phyloP scores from a whole-genome alignment of 2,797 vertebrate genomes.

The Distichodus sexfasciatus region DNA sequence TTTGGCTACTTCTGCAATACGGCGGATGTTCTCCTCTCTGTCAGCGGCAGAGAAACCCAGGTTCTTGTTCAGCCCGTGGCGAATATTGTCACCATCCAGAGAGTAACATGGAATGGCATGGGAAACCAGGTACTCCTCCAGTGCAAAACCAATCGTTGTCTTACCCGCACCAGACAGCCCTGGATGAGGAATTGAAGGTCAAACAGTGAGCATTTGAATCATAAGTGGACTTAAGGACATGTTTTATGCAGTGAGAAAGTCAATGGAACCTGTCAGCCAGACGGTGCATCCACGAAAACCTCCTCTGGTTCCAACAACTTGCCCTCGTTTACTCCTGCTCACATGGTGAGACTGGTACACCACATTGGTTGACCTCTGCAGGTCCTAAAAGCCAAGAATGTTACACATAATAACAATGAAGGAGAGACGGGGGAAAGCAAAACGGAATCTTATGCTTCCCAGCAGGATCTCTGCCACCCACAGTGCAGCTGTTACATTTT shows the following conservation, averaged over 20 bases:
- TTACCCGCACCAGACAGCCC: constrained; percentile 97
- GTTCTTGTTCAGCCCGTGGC: constrained; percentile 93
- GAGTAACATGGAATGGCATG: constrained; percentile 95
- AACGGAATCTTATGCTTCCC: not conserved
- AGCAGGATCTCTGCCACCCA: not conserved
- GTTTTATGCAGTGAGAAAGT: not conserved
- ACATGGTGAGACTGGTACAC: constrained; percentile 95
- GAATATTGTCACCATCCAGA: constrained; percentile 94
- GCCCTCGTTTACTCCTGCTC: constrained; percentile 91
- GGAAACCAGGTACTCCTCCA: constrained; percentile 91
- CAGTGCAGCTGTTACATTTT: too few relatives aligned
- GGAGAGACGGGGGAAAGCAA: not conserved
- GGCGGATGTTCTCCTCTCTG: constrained; percentile 94
- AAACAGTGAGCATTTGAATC: too few relatives aligned
- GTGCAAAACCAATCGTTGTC: constrained; percentile 93
- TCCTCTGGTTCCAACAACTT: constrained; percentile 87
- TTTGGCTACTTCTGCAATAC: constrained; percentile 91
- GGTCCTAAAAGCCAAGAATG: constrained; percentile 60
- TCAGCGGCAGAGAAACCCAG: constrained; percentile 86
- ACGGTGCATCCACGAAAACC: constrained; percentile 97
- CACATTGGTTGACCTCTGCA: constrained; percentile 87
- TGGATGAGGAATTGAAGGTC: too few relatives aligned
- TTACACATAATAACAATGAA: not conserved
- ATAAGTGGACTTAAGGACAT: too few relatives aligned
- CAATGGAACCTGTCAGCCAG: constrained; percentile 88